A percentile compares a stretch with the other conserved stretches of the same genome.
These are phyloP conservation scores for Rhyacichthys aspro DNA, from an alignment of 2,797 vertebrate genomes.

Conservation along the genomic window DNA sequence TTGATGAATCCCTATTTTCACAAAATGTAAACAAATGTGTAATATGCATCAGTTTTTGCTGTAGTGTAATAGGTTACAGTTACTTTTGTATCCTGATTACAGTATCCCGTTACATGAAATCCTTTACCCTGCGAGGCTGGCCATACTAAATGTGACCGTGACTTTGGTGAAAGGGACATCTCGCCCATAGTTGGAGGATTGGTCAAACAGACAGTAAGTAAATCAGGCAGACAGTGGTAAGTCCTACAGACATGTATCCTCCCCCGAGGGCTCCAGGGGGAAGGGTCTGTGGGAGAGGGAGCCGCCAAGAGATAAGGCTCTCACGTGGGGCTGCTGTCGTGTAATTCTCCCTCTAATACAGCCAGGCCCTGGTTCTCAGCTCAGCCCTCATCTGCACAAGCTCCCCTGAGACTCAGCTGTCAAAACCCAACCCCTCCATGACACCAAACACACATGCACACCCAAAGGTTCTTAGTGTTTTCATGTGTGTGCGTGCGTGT, in stretches of 20 bases:
- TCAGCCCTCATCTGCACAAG: constrained; percentile 78
- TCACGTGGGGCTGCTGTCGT: constrained; percentile 73
- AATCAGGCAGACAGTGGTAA: constrained; percentile 55
- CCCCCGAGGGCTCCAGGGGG: constrained; percentile 51
- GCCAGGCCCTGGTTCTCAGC: constrained; percentile 74
- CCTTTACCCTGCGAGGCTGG: neutral
- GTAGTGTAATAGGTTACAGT: neutral
- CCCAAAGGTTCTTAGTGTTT: constrained; percentile 50
- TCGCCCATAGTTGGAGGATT: constrained; percentile 27
- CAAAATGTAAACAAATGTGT: too few species aligned
- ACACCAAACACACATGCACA: constrained; percentile 31
- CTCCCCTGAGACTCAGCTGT: constrained; percentile 79
- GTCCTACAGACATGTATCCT: constrained; percentile 61
- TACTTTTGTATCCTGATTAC: constrained; percentile 10
- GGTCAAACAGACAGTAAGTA: constrained; percentile 38
- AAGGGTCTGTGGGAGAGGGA: constrained; percentile 65
- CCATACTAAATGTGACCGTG: neutral
- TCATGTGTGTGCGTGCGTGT: constrained; percentile 25
- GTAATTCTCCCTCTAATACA: constrained; percentile 78
- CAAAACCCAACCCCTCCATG: constrained; percentile 65
- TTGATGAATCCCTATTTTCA: too few species aligned
- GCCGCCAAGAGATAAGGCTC: constrained; percentile 79
- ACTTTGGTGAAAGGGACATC: neutral
- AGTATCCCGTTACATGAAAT: neutral
- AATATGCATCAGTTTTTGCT: too few species aligned